These are phyloP conservation scores for Galerucella pusilla DNA, from an alignment of 2,888 invertebrate genomes.

Conservation along the genomic window DNA sequence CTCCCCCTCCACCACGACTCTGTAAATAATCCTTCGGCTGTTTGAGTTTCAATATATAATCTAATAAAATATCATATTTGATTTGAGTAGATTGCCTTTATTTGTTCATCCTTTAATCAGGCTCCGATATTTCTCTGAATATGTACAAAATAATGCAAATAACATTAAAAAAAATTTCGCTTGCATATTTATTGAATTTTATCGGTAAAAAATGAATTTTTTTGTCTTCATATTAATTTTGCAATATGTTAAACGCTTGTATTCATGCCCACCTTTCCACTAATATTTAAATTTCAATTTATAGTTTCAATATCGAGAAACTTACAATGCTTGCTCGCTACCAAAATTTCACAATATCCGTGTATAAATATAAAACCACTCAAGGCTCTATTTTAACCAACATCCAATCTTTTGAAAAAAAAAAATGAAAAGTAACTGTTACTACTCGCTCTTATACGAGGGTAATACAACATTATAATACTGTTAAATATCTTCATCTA, in stretches of 20 bases:
- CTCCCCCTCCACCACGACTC: background rate
- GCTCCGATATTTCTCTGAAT: background rate
- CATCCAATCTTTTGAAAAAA: constrained; percentile 36
- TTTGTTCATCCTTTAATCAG: constrained; percentile 11
- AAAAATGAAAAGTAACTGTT: constrained; percentile 43
- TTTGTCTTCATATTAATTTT: background rate
- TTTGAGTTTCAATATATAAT: constrained; percentile 8
- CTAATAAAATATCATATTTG: constrained; percentile 7
- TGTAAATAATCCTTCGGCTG: constrained; percentile 1
- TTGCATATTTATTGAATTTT: too few species aligned
- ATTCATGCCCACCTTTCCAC: constrained; percentile 2
- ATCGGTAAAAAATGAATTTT: too few species aligned
- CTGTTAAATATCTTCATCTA: too few species aligned
- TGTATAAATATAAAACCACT: constrained; percentile 33
- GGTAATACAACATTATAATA: background rate
- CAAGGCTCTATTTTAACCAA: constrained; percentile 34
- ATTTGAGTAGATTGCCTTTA: constrained; percentile 5
- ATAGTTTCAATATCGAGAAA: constrained; percentile 29
- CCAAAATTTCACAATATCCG: constrained; percentile 21
- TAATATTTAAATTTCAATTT: constrained; percentile 16
- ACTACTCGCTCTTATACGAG: constrained; percentile 25
- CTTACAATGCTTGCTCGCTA: background rate
- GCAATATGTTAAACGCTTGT: background rate
- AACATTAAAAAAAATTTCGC: background rate
- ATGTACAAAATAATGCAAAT: background rate